Evolutionary conservation across 2,888 invertebrate species (phyloP).

Genomic region (Athalia circularis): DNA sequence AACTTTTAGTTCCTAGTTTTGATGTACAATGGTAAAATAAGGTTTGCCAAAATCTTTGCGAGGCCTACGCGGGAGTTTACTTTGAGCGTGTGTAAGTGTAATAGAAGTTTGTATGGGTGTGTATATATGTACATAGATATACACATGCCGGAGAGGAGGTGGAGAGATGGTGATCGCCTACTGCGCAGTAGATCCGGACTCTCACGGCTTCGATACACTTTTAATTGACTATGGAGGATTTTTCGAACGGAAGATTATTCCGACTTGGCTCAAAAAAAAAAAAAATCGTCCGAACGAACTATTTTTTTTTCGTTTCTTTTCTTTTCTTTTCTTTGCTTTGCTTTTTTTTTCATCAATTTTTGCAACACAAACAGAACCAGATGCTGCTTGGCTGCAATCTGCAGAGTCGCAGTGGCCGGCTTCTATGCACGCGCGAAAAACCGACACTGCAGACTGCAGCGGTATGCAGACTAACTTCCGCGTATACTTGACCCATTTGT

Average conservation of each 20-base stretch:
- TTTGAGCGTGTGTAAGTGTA: not conserved
- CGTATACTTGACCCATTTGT: no score
- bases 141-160: slow-evolving; percentile 7
- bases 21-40: not conserved
- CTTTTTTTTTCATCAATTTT: no score
- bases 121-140: slow-evolving; percentile 1
- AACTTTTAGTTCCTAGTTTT: no score
- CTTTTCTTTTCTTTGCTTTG: no score
- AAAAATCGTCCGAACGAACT: not conserved
- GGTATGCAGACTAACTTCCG: no score
- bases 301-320: no score
- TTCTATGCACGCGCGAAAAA: no score
- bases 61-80: not conserved
- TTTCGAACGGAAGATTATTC: not conserved
- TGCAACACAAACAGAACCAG: no score
- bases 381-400: no score
- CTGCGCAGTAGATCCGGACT: slow-evolving; percentile 44
- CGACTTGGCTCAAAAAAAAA: no score
- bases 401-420: no score
- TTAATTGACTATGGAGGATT: slow-evolving; percentile 22
- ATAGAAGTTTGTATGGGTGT: not conserved
- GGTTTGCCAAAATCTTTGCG: not conserved
- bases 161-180: slow-evolving; percentile 36
- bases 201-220: slow-evolving; percentile 44
- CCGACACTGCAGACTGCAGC: no score